Evolutionary conservation across 2,797 vertebrate species (phyloP).

Genomic region (Acanthis flammea): DNA sequence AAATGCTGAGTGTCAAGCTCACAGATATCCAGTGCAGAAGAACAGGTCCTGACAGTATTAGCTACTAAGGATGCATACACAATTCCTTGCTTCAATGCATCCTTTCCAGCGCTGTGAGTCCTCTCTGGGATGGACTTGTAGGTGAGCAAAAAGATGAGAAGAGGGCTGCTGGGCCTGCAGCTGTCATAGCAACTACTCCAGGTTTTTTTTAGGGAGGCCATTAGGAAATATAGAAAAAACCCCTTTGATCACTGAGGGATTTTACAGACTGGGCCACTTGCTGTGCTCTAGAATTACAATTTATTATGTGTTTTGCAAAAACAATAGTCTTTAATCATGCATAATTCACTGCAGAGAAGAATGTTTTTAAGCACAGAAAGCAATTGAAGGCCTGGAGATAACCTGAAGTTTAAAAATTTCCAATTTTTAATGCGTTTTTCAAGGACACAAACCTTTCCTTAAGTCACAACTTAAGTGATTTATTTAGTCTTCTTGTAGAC

Average conservation of each 20-base stretch:
- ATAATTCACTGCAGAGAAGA: background rate
- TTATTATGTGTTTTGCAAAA: background rate
- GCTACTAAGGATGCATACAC: rapidly evolving
- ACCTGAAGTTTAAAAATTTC: background rate
- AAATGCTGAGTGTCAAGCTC: background rate
- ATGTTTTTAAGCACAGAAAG: background rate
- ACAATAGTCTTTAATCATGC: background rate
- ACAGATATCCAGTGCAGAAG: background rate
- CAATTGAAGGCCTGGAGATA: background rate
- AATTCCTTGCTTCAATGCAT: background rate
- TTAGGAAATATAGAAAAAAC: background rate
- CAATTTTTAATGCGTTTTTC: background rate
- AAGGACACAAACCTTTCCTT: background rate
- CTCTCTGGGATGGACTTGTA: background rate
- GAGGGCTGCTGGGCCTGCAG: background rate
- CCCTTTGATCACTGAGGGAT: background rate
- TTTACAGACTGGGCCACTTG: background rate
- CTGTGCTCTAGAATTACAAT: background rate
- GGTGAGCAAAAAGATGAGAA: background rate
- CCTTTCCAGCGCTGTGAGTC: rapidly evolving
- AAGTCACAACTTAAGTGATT: background rate
- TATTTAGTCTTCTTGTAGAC: background rate
- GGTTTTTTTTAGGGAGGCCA: background rate
- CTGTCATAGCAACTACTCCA: background rate
- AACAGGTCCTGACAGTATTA: background rate